Conservation (phyloP, 2,888 invertebrate species). For the Eristalis pertinax region DNA sequence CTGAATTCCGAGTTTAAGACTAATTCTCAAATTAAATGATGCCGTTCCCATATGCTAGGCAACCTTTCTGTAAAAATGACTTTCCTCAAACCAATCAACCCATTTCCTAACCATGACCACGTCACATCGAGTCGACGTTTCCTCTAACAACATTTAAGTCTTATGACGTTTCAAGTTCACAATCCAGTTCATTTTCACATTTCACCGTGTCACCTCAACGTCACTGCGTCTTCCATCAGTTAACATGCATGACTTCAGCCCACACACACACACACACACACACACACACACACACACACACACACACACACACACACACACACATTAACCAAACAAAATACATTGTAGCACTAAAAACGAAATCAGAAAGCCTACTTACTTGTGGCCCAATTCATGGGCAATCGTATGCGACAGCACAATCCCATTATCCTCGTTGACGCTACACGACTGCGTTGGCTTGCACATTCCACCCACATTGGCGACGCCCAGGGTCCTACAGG, state of each 20-base stretch:
- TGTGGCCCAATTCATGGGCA: constrained; percentile 95
- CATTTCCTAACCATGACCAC: too few relatives aligned
- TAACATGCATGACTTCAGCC: neutral
- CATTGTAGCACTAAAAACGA: constrained; percentile 30
- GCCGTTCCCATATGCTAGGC: too few relatives aligned
- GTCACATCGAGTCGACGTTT: too few relatives aligned
- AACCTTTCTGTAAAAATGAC: too few relatives aligned
- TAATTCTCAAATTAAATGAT: too few relatives aligned
- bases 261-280: neutral
- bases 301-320: neutral
- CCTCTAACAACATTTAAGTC: too few relatives aligned
- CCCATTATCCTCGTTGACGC: constrained; percentile 95
- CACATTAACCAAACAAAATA: constrained; percentile 49
- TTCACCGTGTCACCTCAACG: too few relatives aligned
- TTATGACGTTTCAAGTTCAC: too few relatives aligned
- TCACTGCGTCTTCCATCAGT: too few relatives aligned
- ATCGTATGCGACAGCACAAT: constrained; percentile 94
- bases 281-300: neutral
- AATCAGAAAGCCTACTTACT: constrained; percentile 84
- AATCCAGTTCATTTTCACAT: too few relatives aligned
- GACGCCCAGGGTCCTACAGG: constrained; percentile 89
- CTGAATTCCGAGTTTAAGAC: too few relatives aligned
- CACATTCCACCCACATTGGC: constrained; percentile 96
- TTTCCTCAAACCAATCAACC: too few relatives aligned
- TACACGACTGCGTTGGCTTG: constrained; percentile 91